Base-by-base conservation (phyloP, 2,888 invertebrate genomes). In the Listrodromus nycthemerus region DNA sequence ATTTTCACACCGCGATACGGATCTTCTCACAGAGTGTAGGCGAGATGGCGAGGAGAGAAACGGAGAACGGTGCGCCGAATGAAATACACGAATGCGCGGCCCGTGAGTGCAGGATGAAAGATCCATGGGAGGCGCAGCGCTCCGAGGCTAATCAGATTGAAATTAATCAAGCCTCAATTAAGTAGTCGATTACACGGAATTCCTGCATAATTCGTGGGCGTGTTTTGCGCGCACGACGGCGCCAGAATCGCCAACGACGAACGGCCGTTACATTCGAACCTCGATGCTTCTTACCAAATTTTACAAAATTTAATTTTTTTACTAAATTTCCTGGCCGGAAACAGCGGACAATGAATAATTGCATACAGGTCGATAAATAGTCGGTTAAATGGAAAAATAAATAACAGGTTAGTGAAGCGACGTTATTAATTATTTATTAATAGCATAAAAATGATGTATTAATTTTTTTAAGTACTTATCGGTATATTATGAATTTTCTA, bases 121-220 rank as follows among this genome's bases (percentile, higher is more conserved):
- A 65, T 27, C 76, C 80, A 85, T 80, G 84, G 78, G 80, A 83
- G 76, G 80, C 82, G 52, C 61, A 63, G 48, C 19, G 65, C 52
- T 50, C 24, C 69, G 61, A 50, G 70, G 45, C 83, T 87, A 86
- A 87, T 87, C 86, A 86, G 87, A 85, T 87, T 85, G 84, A 84
- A 87, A 87, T 87, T 87, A 84, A 87, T 87, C 86, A 87, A 83
- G 83, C 74, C 86, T 85, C 87, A 87, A 87, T 87, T 87, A 87
- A 87, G 86, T 85, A 85, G 82, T 87, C 86, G 86, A 87, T 87
- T 87, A 87, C 85, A 87, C 82, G 76, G 70, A 83, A 87, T 87
- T 87, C 87, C 87, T 87, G 87, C 84, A 87, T 87, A 87, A 87
- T 85, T 84, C 75, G 80, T 70, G 73, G 74, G 69, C 67, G 67